Evolutionary conservation across 2,113 vertebrate species (phyloP).

Genomic region (Patagioenas fasciata): DNA sequence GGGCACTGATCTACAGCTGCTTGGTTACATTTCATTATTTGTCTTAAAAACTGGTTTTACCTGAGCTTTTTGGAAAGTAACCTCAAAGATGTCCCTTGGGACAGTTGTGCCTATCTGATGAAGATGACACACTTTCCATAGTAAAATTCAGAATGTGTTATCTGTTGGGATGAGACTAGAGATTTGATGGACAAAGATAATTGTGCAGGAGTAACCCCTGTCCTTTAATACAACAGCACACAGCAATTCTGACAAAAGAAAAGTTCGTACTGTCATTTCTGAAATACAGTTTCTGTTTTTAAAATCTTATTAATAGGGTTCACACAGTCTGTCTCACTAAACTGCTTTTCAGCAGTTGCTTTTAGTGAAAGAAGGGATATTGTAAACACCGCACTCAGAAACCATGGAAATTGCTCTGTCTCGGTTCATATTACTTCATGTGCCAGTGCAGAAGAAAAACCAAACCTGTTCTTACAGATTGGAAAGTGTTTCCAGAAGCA

Average conservation of each 20-base stretch:
- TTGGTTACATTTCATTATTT: not conserved
- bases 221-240: not conserved
- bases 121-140: not conserved
- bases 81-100: not conserved
- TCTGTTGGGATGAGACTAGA: not conserved
- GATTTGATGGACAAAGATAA: not conserved
- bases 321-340: not conserved
- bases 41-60: not conserved
- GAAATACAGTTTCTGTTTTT: not conserved
- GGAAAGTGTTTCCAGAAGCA: constrained; percentile 18
- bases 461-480: constrained; percentile 50
- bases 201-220: not conserved
- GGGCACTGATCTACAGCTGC: not conserved
- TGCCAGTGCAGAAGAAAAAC: not conserved
- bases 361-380: not conserved
- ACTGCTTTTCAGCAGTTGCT: not conserved
- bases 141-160: not conserved
- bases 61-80: not conserved
- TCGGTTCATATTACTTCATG: not conserved
- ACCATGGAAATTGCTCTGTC: not conserved
- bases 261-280: not conserved
- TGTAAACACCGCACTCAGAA: not conserved
- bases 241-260: not conserved
- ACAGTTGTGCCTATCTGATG: not conserved
- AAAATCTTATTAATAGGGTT: not conserved